phyloP scores from a whole-genome alignment of 2,888 invertebrate species.

The Electrophaes corylata region DNA sequence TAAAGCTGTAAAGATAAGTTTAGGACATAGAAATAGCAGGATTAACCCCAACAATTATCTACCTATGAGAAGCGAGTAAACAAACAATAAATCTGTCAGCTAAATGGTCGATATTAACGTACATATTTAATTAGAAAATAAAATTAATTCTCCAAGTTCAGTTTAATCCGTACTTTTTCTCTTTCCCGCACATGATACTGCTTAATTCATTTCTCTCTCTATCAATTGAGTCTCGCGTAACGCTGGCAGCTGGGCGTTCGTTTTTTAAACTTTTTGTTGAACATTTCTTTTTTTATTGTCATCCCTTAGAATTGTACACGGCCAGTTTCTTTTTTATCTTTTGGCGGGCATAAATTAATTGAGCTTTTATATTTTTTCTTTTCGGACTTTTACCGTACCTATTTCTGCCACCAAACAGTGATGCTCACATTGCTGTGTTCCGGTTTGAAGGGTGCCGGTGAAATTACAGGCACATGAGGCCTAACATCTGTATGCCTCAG shows the following conservation, averaged over 20 bases:
- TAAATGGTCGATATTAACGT: constrained; percentile 29
- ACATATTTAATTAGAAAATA: constrained; percentile 71
- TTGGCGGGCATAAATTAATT: constrained; percentile 61
- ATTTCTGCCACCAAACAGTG: no score
- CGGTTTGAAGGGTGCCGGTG: no score
- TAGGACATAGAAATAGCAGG: no score
- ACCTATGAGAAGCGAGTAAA: no score
- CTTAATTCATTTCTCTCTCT: constrained; percentile 48
- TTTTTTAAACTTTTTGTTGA: constrained; percentile 58
- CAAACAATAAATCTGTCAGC: background rate
- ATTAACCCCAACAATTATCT: no score
- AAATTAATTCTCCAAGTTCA: constrained; percentile 71
- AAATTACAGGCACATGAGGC: no score
- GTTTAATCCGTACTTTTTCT: constrained; percentile 66
- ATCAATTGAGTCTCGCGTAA: constrained; percentile 66
- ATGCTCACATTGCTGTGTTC: no score
- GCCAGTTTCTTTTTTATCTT: constrained; percentile 77
- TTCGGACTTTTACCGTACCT: constrained; percentile 10
- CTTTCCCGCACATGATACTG: constrained; percentile 47
- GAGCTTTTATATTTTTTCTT: constrained; percentile 46
- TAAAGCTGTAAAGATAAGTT: no score
- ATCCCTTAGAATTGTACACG: constrained; percentile 71
- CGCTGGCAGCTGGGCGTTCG: constrained; percentile 77
- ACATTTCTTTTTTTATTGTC: constrained; percentile 68
- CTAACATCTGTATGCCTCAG: no score